Conservation (phyloP, 2,888 invertebrate genomes). For the Leptopilina myrica region DNA sequence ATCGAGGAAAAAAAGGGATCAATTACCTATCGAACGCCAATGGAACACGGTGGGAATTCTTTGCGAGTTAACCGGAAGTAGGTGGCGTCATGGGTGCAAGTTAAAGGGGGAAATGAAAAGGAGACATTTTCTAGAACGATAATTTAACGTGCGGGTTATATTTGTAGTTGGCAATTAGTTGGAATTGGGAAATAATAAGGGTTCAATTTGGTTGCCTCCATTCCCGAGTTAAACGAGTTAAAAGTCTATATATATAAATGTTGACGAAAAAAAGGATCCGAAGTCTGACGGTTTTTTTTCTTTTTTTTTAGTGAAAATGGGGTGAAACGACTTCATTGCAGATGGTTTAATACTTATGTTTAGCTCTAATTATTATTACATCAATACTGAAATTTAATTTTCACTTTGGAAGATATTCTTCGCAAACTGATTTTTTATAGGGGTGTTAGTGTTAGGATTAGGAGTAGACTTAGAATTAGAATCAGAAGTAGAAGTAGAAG, state of each 20-base stretch:
- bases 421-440: no score
- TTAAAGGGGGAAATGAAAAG: slow-evolving; percentile 26
- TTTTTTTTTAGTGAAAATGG: not conserved
- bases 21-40: slow-evolving; percentile 24
- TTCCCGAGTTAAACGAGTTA: slow-evolving; percentile 8
- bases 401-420: no score
- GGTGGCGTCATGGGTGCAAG: not conserved
- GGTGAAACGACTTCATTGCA: not conserved
- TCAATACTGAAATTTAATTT: no score
- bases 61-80: slow-evolving; percentile 46
- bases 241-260: not conserved
- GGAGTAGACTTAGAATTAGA: no score
- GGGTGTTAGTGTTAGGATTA: no score
- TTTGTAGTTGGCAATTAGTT: slow-evolving; percentile 23
- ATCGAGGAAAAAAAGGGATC: slow-evolving; percentile 18
- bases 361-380: no score
- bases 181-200: slow-evolving; percentile 20
- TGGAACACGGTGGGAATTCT: slow-evolving; percentile 38
- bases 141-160: not conserved
- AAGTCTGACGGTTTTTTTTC: not conserved
- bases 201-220: slow-evolving; percentile 1
- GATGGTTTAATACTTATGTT: no score
- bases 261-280: not conserved
- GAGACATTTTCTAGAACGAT: not conserved
- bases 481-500: no score